These are phyloP conservation scores for Cyprinella venusta DNA, from an alignment of 2,797 vertebrate genomes.

Conservation along the genomic window DNA sequence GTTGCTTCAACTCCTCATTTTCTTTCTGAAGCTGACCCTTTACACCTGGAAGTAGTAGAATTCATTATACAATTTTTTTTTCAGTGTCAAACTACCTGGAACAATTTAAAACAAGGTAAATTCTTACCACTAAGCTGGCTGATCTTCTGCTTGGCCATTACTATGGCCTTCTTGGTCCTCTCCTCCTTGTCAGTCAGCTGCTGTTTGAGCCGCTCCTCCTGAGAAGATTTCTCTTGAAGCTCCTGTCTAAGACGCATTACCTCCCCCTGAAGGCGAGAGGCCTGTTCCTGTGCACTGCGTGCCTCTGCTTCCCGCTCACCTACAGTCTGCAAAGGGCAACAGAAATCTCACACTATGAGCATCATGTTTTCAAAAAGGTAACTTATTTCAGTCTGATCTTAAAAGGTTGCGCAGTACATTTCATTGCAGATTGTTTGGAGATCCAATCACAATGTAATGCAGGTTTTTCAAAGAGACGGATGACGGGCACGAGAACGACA, in stretches of 20 bases:
- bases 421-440: not conserved
- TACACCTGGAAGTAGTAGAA: slow-evolving; percentile 69
- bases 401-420: not conserved
- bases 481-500: not conserved
- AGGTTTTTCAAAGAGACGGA: not conserved
- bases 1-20: slow-evolving; percentile 92
- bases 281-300: slow-evolving; percentile 85
- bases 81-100: not conserved
- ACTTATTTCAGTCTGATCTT: not conserved
- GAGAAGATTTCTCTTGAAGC: slow-evolving; percentile 86
- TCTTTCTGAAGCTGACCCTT: slow-evolving; percentile 91
- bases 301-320: slow-evolving; percentile 87
- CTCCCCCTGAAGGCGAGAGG: slow-evolving; percentile 84
- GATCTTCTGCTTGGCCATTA: slow-evolving; percentile 92
- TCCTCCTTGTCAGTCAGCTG: slow-evolving; percentile 95
- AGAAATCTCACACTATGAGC: not conserved
- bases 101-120: not conserved
- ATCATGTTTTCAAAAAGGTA: not conserved
- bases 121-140: slow-evolving; percentile 83
- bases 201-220: slow-evolving; percentile 89
- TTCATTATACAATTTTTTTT: not conserved
- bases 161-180: slow-evolving; percentile 90
- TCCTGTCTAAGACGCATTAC: slow-evolving; percentile 86
- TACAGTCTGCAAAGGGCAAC: slow-evolving; percentile 73
- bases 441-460: not conserved